Conservation (phyloP, 2,797 vertebrate species). For the Lagorchestes hirsutus region DNA sequence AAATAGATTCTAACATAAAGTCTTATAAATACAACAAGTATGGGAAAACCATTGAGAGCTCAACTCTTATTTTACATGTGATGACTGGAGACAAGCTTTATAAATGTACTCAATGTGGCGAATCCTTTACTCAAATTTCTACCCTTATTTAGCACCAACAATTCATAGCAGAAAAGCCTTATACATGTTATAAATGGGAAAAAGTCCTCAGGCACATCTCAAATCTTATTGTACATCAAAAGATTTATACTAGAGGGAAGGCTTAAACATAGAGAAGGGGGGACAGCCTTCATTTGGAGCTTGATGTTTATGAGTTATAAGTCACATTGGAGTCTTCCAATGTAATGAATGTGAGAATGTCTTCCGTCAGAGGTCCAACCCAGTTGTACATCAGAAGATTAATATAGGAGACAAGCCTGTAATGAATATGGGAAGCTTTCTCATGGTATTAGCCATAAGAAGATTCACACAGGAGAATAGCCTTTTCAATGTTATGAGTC, state of each 20-base stretch:
- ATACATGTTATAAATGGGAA: background rate
- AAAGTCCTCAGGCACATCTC: background rate
- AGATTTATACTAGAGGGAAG: background rate
- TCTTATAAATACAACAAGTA: background rate
- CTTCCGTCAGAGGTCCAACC: background rate
- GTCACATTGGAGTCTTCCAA: background rate
- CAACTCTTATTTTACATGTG: background rate
- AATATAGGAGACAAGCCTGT: background rate
- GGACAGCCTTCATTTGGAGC: background rate
- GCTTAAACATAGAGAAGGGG: background rate
- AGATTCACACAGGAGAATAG: background rate
- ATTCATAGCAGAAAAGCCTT: background rate
- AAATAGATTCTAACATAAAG: background rate
- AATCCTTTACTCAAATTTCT: background rate
- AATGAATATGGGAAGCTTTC: background rate
- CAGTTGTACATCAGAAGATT: background rate
- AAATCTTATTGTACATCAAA: background rate
- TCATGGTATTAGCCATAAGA: background rate
- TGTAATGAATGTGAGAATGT: background rate
- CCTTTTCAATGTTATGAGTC: background rate
- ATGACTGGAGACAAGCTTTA: background rate
- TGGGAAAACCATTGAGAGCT: background rate
- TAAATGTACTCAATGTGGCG: background rate
- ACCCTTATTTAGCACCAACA: background rate
- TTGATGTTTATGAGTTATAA: background rate